Conservation (phyloP, 2,888 invertebrate genomes). For the Sicus ferrugineus region DNA sequence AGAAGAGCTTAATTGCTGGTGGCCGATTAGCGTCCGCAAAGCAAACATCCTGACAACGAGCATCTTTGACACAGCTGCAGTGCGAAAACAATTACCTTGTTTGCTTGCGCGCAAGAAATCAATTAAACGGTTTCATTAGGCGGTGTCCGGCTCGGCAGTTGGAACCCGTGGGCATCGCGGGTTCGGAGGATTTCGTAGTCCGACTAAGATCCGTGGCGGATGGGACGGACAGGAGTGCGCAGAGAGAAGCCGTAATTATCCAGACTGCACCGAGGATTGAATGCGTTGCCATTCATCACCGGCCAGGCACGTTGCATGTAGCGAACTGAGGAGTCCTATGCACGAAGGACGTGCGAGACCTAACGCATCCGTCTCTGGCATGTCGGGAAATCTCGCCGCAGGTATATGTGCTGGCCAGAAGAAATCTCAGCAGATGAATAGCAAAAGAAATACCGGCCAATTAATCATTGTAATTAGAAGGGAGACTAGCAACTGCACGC, state of each 20-base stretch:
- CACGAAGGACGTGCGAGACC: neutral
- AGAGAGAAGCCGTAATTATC: constrained; percentile 45
- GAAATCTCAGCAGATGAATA: constrained; percentile 48
- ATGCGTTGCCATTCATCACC: constrained; percentile 42
- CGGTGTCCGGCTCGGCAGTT: constrained; percentile 2
- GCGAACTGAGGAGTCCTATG: constrained; percentile 28
- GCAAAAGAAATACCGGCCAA: constrained; percentile 55
- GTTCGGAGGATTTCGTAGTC: constrained; percentile 4
- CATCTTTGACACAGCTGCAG: constrained; percentile 29
- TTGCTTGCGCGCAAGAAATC: constrained; percentile 42
- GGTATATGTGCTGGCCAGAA: constrained; percentile 10
- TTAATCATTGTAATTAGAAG: constrained; percentile 55
- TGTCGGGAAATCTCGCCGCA: neutral
- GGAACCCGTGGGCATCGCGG: neutral
- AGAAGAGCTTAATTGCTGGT: constrained; percentile 32
- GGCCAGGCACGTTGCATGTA: constrained; percentile 30
- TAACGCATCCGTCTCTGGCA: neutral
- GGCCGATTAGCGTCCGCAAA: constrained; percentile 33
- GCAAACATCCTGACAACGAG: constrained; percentile 40
- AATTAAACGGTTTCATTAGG: constrained; percentile 39
- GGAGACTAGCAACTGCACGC: constrained; percentile 19
- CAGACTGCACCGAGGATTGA: constrained; percentile 34
- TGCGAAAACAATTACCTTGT: constrained; percentile 45
- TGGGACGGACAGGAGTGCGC: neutral
- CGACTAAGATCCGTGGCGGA: neutral